phyloP scores from a whole-genome alignment of 2,113 vertebrate genomes.

The Heptranchias perlo region DNA sequence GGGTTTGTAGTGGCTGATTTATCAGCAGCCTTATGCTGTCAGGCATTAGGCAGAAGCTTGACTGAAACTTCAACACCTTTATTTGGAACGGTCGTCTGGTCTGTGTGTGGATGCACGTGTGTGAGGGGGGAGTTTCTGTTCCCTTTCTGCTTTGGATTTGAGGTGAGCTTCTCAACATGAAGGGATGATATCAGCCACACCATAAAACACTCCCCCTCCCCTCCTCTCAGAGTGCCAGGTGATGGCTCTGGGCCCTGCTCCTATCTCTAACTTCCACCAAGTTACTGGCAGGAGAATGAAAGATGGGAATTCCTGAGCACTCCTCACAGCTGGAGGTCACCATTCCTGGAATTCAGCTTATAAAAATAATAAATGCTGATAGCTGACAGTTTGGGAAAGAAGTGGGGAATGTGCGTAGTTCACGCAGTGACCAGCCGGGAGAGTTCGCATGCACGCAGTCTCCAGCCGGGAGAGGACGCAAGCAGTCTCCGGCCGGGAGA shows the following conservation, averaged over 20 bases:
- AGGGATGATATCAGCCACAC: neutral
- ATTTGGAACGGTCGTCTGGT: neutral
- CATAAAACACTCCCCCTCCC: neutral
- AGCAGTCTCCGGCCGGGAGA: too few relatives aligned
- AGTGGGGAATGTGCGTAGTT: too few relatives aligned
- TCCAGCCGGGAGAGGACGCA: too few relatives aligned
- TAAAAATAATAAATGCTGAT: neutral
- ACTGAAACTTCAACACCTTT: neutral
- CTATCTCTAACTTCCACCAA: conserved; percentile 20
- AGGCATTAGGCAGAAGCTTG: neutral
- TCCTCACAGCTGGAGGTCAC: neutral
- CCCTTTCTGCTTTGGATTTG: neutral
- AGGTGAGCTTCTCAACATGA: neutral
- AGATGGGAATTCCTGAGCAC: neutral
- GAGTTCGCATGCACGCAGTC: too few relatives aligned
- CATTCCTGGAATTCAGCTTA: neutral
- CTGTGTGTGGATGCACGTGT: neutral
- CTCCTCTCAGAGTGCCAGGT: neutral
- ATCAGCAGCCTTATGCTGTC: neutral
- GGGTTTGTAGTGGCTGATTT: neutral
- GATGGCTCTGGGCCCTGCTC: neutral
- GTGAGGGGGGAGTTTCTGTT: neutral
- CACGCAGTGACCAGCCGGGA: too few relatives aligned
- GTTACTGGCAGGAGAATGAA: conserved; percentile 1
- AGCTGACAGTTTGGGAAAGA: neutral